Conservation (phyloP, 2,888 invertebrate genomes). For the Pristionchus maxplancki region DNA sequence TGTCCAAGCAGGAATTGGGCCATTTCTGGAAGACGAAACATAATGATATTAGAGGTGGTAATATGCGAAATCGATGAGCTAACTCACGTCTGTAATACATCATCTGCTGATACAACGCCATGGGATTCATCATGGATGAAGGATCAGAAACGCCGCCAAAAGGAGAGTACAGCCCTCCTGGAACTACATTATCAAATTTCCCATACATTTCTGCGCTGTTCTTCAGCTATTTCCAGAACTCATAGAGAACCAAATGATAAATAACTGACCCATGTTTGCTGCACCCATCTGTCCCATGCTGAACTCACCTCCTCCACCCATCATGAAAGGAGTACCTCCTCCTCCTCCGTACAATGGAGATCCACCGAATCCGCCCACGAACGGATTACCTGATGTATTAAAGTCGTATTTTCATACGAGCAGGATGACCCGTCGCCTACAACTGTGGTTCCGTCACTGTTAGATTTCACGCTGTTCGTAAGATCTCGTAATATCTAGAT, state of each 20-base stretch:
- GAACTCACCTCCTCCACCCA: neutral
- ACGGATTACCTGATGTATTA: neutral
- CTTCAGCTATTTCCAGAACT: no score
- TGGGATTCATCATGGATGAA: neutral
- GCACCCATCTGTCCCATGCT: neutral
- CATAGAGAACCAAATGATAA: neutral
- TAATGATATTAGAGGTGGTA: no score
- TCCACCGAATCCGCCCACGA: conserved; percentile 9
- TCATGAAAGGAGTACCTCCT: neutral
- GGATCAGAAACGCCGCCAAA: neutral
- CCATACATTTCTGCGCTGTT: no score
- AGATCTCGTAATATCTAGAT: no score
- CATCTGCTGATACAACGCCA: conserved; percentile 15
- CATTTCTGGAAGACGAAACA: neutral
- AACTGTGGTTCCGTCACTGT: no score
- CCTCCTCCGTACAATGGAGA: conserved; percentile 10
- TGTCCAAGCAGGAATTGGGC: conserved; percentile 14
- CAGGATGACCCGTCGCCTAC: no score
- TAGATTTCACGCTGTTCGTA: no score
- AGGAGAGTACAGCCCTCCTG: neutral
- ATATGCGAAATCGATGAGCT: no score
- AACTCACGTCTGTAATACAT: conserved; percentile 15
- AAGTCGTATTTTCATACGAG: no score
- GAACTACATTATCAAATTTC: neutral
- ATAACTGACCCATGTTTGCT: neutral